Evolutionary conservation across 2,888 invertebrate genomes (phyloP).

Genomic region (Teleogryllus oceanicus): DNA sequence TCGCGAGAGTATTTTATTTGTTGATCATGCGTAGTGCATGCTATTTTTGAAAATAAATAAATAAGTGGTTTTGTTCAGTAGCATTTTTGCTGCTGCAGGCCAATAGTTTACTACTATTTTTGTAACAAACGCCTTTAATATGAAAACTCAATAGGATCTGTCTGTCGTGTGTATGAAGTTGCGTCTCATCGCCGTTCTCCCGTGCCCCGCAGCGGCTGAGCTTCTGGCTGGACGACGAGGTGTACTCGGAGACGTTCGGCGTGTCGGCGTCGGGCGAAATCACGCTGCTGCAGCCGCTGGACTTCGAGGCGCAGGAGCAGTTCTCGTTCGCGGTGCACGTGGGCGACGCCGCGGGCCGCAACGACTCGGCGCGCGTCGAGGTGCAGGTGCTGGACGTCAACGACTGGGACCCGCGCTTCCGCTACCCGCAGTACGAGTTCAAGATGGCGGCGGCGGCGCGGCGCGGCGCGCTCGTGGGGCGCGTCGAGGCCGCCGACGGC

Average conservation of each 20-base stretch:
- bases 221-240: slow-evolving; percentile 64
- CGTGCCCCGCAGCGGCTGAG: slow-evolving; percentile 55
- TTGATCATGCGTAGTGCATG: too few species aligned
- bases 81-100: too few species aligned
- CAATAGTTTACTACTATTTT: too few species aligned
- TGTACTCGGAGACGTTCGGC: slow-evolving; percentile 64
- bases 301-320: slow-evolving; percentile 69
- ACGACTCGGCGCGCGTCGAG: slow-evolving; percentile 78
- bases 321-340: slow-evolving; percentile 78
- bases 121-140: too few species aligned
- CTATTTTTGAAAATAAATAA: too few species aligned
- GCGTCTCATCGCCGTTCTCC: too few species aligned
- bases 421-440: slow-evolving; percentile 85
- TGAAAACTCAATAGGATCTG: too few species aligned
- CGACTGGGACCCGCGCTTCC: slow-evolving; percentile 90
- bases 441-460: slow-evolving; percentile 46
- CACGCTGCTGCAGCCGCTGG: slow-evolving; percentile 67
- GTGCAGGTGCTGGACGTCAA: slow-evolving; percentile 81
- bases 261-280: slow-evolving; percentile 78
- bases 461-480: slow-evolving; percentile 40
- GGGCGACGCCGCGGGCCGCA: slow-evolving; percentile 71
- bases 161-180: too few species aligned
- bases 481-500: slow-evolving; percentile 82
- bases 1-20: too few species aligned
- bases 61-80: too few species aligned